Conservation (phyloP, 2,888 invertebrate genomes). For the Tinea semifulvella region DNA sequence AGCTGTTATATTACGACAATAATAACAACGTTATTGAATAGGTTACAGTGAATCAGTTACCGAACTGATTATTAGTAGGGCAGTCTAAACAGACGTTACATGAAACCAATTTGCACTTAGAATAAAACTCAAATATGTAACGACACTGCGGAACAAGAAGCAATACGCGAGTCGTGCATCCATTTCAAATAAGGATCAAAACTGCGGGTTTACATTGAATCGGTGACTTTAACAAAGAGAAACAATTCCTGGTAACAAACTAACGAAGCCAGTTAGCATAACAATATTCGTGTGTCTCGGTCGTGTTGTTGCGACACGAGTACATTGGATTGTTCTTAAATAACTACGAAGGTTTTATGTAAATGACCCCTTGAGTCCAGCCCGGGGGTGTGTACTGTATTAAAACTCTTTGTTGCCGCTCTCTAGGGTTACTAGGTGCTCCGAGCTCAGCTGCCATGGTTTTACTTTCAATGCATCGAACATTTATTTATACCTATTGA, state of each 20-base stretch:
- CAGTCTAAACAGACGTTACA: too few species aligned
- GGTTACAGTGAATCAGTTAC: too few species aligned
- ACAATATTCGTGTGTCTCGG: conserved; percentile 51
- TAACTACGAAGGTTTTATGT: conserved; percentile 55
- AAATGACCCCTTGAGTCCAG: conserved; percentile 46
- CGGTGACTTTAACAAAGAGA: conserved; percentile 42
- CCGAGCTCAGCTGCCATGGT: not conserved
- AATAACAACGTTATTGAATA: too few species aligned
- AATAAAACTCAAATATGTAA: not conserved
- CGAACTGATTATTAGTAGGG: too few species aligned
- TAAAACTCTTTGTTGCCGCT: conserved; percentile 50
- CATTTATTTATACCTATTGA: too few species aligned
- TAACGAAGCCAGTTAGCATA: conserved; percentile 64
- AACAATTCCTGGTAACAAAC: conserved; percentile 59
- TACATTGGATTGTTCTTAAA: conserved; percentile 45
- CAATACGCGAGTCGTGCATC: conserved; percentile 8
- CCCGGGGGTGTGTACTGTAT: conserved; percentile 53
- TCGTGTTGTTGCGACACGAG: conserved; percentile 32
- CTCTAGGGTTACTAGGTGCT: conserved; percentile 9
- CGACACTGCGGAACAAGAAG: not conserved
- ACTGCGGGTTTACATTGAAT: conserved; percentile 15
- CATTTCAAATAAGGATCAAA: conserved; percentile 12
- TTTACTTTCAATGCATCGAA: conserved; percentile 2
- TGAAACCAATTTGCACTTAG: conserved; percentile 7
- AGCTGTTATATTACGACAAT: too few species aligned